A percentile compares a stretch with the other conserved stretches of the same genome.
Conservation (phyloP, 1,140 invertebrate genomes). For the Trichonephila clavata region DNA sequence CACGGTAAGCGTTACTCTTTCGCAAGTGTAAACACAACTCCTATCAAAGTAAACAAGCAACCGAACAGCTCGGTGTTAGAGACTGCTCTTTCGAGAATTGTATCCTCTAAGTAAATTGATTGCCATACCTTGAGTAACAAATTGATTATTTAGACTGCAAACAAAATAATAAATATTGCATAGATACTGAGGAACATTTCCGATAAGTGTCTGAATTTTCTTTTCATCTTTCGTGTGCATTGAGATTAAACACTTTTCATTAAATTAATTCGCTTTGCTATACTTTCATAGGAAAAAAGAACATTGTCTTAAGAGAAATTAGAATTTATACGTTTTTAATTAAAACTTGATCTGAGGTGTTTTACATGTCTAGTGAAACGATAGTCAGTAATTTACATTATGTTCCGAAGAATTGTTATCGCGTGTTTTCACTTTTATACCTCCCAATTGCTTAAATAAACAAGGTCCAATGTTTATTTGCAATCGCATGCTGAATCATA, state of each 20-base stretch:
- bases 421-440: neutral
- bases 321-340: slow-evolving; percentile 8
- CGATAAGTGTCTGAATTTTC: neutral
- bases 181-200: neutral
- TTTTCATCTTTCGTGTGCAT: neutral
- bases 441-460: neutral
- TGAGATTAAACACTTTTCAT: neutral
- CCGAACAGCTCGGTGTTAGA: too few relatives aligned
- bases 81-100: too few relatives aligned
- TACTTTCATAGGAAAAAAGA: neutral
- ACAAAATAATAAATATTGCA: too few relatives aligned
- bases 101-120: too few relatives aligned
- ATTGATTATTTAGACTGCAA: too few relatives aligned
- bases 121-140: too few relatives aligned
- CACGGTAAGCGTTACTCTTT: too few relatives aligned
- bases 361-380: neutral
- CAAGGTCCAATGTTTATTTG: neutral
- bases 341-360: neutral
- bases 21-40: too few relatives aligned
- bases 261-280: neutral
- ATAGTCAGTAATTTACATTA: neutral
- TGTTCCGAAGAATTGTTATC: neutral
- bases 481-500: too few relatives aligned
- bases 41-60: too few relatives aligned
- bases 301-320: neutral